These are phyloP conservation scores for Zaprionus lineosus DNA, from an alignment of 2,888 invertebrate species.

Conservation along the genomic window DNA sequence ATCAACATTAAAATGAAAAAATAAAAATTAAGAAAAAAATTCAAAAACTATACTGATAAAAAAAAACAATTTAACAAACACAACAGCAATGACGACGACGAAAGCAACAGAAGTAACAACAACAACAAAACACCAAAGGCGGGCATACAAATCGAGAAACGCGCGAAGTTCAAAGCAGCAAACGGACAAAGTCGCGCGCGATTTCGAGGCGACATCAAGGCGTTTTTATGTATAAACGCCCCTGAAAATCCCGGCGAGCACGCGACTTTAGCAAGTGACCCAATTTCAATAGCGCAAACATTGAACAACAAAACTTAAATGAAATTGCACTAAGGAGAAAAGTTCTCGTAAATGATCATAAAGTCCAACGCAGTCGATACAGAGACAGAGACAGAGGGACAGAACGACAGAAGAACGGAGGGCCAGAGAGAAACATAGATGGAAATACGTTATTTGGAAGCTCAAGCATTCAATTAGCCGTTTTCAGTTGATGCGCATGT, in stretches of 20 bases:
- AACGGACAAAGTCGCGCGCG: slow-evolving; percentile 45
- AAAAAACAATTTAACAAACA: neutral
- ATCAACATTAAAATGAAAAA: slow-evolving; percentile 27
- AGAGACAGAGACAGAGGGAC: no score
- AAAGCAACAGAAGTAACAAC: neutral
- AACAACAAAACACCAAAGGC: slow-evolving; percentile 1
- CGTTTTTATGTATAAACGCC: slow-evolving; percentile 51
- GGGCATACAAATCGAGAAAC: slow-evolving; percentile 12
- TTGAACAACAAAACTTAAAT: no score
- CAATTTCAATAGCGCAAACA: slow-evolving; percentile 68
- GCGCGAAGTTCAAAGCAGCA: slow-evolving; percentile 53
- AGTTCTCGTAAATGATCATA: slow-evolving; percentile 12
- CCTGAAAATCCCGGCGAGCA: slow-evolving; percentile 63
- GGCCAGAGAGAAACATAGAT: no score
- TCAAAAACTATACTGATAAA: neutral
- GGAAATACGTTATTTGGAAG: slow-evolving; percentile 74
- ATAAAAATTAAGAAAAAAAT: no score
- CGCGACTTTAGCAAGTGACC: slow-evolving; percentile 74
- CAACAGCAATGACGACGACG: slow-evolving; percentile 13
- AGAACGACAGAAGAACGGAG: no score
- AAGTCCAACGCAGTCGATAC: slow-evolving; percentile 19
- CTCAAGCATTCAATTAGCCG: slow-evolving; percentile 63
- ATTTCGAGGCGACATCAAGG: slow-evolving; percentile 32
- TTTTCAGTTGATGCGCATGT: slow-evolving; percentile 54
- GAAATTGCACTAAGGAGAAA: slow-evolving; percentile 44